phyloP scores from a whole-genome alignment of 1,140 invertebrate genomes.

The Microplitis demolitor region DNA sequence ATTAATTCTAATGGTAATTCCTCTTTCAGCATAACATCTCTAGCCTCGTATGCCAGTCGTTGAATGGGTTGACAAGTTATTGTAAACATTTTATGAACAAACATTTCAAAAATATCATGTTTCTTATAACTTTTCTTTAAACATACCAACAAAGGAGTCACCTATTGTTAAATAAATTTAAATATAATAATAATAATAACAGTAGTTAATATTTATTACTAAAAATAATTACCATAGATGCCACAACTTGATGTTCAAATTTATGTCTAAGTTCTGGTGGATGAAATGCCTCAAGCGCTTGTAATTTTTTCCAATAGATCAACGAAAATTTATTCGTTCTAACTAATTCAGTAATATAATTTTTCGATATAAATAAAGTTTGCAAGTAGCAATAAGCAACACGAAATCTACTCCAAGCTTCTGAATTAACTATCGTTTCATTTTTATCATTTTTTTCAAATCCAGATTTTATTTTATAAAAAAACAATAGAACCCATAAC shows the following conservation, averaged over 20 bases:
- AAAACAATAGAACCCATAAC: constrained; percentile 43
- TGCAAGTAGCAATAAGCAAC: constrained; percentile 45
- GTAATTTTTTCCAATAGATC: constrained; percentile 53
- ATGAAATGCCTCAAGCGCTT: constrained; percentile 38
- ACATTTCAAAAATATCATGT: constrained; percentile 66
- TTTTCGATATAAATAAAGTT: constrained; percentile 50
- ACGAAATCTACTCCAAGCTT: constrained; percentile 41
- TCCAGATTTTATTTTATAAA: constrained; percentile 49
- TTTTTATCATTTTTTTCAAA: constrained; percentile 30
- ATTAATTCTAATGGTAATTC: constrained; percentile 51
- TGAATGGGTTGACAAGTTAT: constrained; percentile 68
- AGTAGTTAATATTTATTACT: constrained; percentile 41
- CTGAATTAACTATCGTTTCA: constrained; percentile 34
- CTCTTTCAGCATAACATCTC: constrained; percentile 56
- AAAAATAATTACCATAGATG: constrained; percentile 55
- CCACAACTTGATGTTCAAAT: constrained; percentile 63
- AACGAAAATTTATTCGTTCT: constrained; percentile 49
- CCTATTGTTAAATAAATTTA: constrained; percentile 65
- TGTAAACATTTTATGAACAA: constrained; percentile 67
- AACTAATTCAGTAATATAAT: constrained; percentile 48
- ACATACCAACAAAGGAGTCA: constrained; percentile 66
- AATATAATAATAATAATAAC: constrained; percentile 41
- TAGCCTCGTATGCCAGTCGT: constrained; percentile 65
- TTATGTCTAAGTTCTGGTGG: constrained; percentile 39
- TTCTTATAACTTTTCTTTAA: constrained; percentile 44